Base-by-base conservation (phyloP, 2,797 vertebrate species). In the Geotrypetes seraphini region DNA sequence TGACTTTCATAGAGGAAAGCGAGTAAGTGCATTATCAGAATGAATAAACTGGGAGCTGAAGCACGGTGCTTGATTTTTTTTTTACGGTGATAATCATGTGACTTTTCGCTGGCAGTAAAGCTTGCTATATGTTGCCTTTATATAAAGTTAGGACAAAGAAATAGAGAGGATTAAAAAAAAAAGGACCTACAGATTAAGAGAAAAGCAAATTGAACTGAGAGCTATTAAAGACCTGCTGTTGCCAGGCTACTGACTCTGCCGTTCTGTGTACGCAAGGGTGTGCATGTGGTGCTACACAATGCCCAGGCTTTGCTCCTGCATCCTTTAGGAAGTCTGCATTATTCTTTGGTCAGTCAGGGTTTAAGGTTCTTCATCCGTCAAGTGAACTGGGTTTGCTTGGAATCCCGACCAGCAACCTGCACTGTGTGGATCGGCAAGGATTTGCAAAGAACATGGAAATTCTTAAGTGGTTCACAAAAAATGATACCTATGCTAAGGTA, bases 141-240 rank as follows among this genome's bases (percentile, higher is more conserved):
- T n/a, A n/a, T n/a, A n/a, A n/a, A n/a, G n/a, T 28, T 28, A n/a
- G 7, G 16, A 11, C 12, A 4, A 15, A 11, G n/a, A 6, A 11
- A 5, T 4, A 36, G 36, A 22, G 0, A 3, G 6, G n/a, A n/a
- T n/a, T n/a, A n/a, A n/a, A n/a, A n/a, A n/a, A 10, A 21, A 34
- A 21, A 35, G 23, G 9, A 45, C 42, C 28, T 36, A n/a, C 28
- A 52, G 9, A 27, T 32, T 36, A 17, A 10, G 18, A 28, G 18
- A n/a, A 47, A 60, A 19, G 32, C 42, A 23, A 21, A 62, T 51
- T 22, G 57, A 66, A 50, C 57, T 39, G 33, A 29, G 63, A 27
- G 18, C 24, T 63, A 50, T 70, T 55, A 47, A 69, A 71, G 29
- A 53, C 34, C 53, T 61, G 35, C 48, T 69, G 70, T 78, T 78